These are phyloP conservation scores for Corythoichthys haematopterus DNA, from an alignment of 2,113 vertebrate species.

Conservation along the genomic window DNA sequence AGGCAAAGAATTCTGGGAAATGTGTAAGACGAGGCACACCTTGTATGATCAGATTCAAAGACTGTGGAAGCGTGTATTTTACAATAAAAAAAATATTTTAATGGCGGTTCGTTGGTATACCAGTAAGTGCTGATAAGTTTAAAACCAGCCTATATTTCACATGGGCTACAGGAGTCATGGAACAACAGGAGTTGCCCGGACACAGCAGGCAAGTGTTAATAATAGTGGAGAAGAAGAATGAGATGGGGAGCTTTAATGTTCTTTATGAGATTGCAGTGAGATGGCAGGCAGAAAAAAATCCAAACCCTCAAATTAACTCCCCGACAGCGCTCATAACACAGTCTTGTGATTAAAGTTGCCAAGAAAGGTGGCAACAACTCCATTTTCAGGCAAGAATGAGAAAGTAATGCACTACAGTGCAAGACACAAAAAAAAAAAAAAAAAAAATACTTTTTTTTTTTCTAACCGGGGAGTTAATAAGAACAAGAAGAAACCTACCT, in stretches of 20 bases:
- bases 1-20: background rate
- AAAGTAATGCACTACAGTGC: background rate
- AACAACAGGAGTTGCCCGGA: constrained; percentile 2
- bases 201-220: constrained; percentile 17
- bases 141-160: background rate
- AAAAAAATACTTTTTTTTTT: constrained; percentile 22
- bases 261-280: constrained; percentile 38
- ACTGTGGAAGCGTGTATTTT: background rate
- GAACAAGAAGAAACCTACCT: background rate
- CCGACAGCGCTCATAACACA: constrained; percentile 23
- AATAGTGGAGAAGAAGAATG: constrained; percentile 2
- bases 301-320: constrained; percentile 28
- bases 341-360: constrained; percentile 20
- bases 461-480: background rate
- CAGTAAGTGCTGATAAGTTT: background rate
- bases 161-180: background rate
- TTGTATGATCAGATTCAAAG: background rate
- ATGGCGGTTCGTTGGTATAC: background rate
- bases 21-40: background rate
- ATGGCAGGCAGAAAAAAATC: constrained; percentile 21
- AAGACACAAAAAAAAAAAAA: constrained; percentile 14
- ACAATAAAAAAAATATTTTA: background rate
- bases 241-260: constrained; percentile 16
- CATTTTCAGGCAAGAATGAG: constrained; percentile 23
- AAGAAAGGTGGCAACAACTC: constrained; percentile 23